A percentile compares a stretch with the other conserved stretches of the same genome.
phyloP scores from a whole-genome alignment of 1,140 invertebrate genomes.

The Procambarus clarkii region DNA sequence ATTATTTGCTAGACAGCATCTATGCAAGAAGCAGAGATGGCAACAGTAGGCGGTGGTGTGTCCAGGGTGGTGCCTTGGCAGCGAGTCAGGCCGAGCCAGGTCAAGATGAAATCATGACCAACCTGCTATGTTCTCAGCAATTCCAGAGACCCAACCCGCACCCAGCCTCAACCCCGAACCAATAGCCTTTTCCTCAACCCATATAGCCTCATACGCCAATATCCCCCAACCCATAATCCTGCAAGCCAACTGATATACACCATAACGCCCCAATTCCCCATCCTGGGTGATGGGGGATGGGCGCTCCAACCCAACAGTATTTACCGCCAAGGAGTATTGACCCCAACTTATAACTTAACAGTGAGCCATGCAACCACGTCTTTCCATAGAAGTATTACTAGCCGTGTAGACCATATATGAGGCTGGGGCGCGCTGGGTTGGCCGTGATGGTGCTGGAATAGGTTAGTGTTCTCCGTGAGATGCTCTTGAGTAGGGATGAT shows the following conservation, averaged over 20 bases:
- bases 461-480: conserved; percentile 33
- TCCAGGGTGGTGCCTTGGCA: conserved; percentile 39
- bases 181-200: background rate
- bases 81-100: conserved; percentile 59
- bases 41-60: background rate
- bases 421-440: conserved; percentile 59
- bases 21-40: conserved; percentile 60
- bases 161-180: conserved; percentile 41
- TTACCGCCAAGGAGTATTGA: conserved; percentile 57
- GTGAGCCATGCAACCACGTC: conserved; percentile 59
- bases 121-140: conserved; percentile 68
- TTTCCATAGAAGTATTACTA: conserved; percentile 70
- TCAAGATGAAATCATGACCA: conserved; percentile 68
- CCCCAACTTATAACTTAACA: conserved; percentile 45
- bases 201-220: background rate
- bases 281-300: background rate
- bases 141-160: conserved; percentile 58
- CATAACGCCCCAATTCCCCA: background rate
- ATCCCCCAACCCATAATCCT: background rate
- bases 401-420: conserved; percentile 50
- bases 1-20: conserved; percentile 49
- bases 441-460: conserved; percentile 63
- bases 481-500: conserved; percentile 19
- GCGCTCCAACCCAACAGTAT: conserved; percentile 61
- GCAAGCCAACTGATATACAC: too few species aligned